Evolutionary conservation across 2,113 vertebrate species (phyloP).

Genomic region (Pseudonaja textilis): DNA sequence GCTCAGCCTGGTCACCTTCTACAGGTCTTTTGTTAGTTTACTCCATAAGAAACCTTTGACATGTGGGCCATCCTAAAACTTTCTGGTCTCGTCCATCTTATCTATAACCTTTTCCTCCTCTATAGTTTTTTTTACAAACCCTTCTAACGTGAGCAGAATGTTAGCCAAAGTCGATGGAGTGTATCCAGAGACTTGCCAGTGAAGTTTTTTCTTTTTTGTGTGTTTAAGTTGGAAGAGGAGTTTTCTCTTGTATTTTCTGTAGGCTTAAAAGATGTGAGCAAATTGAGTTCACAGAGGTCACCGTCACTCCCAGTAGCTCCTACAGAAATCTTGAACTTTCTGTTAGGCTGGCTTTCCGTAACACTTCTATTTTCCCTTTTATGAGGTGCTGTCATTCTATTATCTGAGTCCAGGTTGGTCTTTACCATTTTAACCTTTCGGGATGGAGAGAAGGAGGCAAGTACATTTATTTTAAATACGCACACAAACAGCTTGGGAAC

Average conservation of each 20-base stretch:
- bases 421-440: constrained; percentile 73
- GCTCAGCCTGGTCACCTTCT: neutral
- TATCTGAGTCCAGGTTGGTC: constrained; percentile 67
- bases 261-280: constrained; percentile 61
- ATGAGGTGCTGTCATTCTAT: constrained; percentile 71
- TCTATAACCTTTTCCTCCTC: neutral
- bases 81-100: neutral
- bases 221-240: constrained; percentile 36
- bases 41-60: neutral
- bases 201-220: neutral
- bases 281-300: constrained; percentile 75
- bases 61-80: neutral
- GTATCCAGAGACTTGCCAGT: neutral
- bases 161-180: accelerated
- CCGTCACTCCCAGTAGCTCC: constrained; percentile 53
- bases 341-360: constrained; percentile 29
- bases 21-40: neutral
- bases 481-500: neutral
- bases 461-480: neutral
- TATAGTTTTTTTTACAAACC: neutral
- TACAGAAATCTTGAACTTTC: constrained; percentile 59
- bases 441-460: constrained; percentile 20
- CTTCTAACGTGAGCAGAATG: accelerated
- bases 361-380: constrained; percentile 59
- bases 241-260: constrained; percentile 47